Base-by-base conservation (phyloP, 1,140 invertebrate species). In the Leptinotarsa undecemlineata region DNA sequence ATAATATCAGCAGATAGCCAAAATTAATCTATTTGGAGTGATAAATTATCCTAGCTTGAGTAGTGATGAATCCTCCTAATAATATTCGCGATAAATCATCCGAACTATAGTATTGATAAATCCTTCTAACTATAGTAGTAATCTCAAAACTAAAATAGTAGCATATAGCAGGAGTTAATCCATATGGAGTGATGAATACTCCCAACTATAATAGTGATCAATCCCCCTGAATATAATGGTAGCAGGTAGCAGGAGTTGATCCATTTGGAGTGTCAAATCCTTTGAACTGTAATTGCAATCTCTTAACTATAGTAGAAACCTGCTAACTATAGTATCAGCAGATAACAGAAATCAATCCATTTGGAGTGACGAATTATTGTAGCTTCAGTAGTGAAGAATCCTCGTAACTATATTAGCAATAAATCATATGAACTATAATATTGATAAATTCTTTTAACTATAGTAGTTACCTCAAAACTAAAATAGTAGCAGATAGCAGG, bases 401-500 rank as follows among this genome's bases (percentile, higher is more conserved):
- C 17, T 57, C 17, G 3, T 5, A 57, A 57, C 15, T 57, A 15
- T 17, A 57, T 6, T n/a, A 57, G n/a, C 6, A 8, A 42, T 11
- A 19, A 5, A 42, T 42, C 33, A 8, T 42, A 8, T 8, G 8
- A 11, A 42, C 33, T 42, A 42, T 11, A 42, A 8, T 11, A 2
- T 1, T 42, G 8, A 42, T 42, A 2, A 0, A 42, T 42, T 2
- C 33, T 42, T 11, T 0, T 42, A 42, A 11, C 8, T 42, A 42
- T 42, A 42, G 33, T 42, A 42, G 33, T 42, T 6, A 6, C 26
- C 26, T 33, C 26, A 33, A 33, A 33, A 6, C 5, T 33, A 33
- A 6, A 82, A 17, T 95, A 93, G 92, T 76, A 87, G 26, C 85
- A 89, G n/a, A 77, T 91, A 82, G 42, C 23, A 42, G 72, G 19